Percentiles rank a stretch among this genome's conserved stretches.
These are phyloP conservation scores for Homarus gammarus DNA, from an alignment of 2,888 invertebrate species.

Conservation along the genomic window DNA sequence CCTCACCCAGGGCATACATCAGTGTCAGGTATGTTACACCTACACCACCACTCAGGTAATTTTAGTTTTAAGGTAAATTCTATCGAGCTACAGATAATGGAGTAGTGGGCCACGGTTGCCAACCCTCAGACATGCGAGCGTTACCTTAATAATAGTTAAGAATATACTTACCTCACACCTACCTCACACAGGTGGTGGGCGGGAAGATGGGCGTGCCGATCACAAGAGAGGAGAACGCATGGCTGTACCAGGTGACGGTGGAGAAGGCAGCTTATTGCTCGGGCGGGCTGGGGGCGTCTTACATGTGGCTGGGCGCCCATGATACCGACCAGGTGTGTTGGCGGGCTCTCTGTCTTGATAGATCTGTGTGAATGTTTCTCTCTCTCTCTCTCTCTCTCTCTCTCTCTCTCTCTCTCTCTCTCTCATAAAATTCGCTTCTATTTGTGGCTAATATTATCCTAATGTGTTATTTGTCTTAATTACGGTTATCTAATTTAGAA, in stretches of 20 bases:
- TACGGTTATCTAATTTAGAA: too few species aligned
- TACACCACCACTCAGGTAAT: too few species aligned
- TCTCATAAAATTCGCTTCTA: too few species aligned
- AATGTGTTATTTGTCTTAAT: too few species aligned
- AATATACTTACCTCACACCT: too few species aligned
- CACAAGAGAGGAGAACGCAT: conserved; percentile 52
- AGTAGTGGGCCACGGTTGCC: too few species aligned
- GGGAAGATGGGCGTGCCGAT: conserved; percentile 62
- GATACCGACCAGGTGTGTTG: conserved; percentile 48
- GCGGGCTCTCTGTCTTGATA: not conserved
- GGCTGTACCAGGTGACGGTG: conserved; percentile 46
- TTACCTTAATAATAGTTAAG: too few species aligned
- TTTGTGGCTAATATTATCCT: too few species aligned
- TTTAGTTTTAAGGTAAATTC: too few species aligned
- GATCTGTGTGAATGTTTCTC: not conserved
- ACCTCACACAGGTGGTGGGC: conserved; percentile 45
- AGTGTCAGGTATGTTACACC: conserved; percentile 64
- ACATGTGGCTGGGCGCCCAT: conserved; percentile 73
- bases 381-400: not conserved
- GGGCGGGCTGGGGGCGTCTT: conserved; percentile 44
- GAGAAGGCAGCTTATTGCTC: conserved; percentile 56
- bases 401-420: not conserved
- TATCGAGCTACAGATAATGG: too few species aligned
- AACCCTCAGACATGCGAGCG: too few species aligned
- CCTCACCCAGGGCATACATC: conserved; percentile 31